These are phyloP conservation scores for Cichlasoma orientale DNA, from an alignment of 2,797 vertebrate genomes.

Conservation along the genomic window DNA sequence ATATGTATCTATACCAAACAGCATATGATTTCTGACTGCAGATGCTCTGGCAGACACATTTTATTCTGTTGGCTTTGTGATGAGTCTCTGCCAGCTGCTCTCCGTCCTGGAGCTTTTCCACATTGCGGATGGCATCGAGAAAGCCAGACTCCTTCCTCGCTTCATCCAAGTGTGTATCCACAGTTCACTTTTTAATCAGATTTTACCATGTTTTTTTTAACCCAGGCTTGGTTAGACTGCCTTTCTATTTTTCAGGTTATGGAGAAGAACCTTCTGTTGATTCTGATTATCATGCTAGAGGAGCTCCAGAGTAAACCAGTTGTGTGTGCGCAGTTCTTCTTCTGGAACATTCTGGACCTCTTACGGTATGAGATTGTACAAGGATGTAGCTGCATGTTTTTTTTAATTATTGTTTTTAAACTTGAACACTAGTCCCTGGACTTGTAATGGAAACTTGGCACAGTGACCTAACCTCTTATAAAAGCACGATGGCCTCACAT, in stretches of 20 bases:
- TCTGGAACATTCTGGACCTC: conserved; percentile 91
- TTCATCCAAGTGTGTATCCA: conserved; percentile 84
- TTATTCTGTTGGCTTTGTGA: conserved; percentile 90
- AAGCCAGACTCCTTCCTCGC: conserved; percentile 83
- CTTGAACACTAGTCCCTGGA: neutral
- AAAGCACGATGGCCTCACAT: neutral
- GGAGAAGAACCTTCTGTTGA: conserved; percentile 89
- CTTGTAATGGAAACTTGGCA: neutral
- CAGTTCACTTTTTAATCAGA: neutral
- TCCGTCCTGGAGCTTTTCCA: conserved; percentile 91
- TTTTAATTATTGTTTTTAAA: too few species aligned
- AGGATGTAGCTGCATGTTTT: neutral
- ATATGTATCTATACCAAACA: accelerated
- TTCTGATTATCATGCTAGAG: conserved; percentile 89
- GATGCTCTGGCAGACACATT: conserved; percentile 92
- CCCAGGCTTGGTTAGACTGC: accelerated
- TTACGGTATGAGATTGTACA: conserved; percentile 77
- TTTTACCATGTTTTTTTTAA: neutral
- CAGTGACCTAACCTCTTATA: neutral
- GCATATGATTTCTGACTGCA: conserved; percentile 45
- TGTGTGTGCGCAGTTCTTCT: conserved; percentile 88
- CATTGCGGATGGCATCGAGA: conserved; percentile 86
- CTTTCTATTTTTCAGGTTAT: conserved; percentile 80
- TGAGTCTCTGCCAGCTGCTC: conserved; percentile 89
- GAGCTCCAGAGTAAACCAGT: conserved; percentile 90